phyloP scores from a whole-genome alignment of 35 echinoderm and acorn worm genomes.

The Lytechinus variegatus region DNA sequence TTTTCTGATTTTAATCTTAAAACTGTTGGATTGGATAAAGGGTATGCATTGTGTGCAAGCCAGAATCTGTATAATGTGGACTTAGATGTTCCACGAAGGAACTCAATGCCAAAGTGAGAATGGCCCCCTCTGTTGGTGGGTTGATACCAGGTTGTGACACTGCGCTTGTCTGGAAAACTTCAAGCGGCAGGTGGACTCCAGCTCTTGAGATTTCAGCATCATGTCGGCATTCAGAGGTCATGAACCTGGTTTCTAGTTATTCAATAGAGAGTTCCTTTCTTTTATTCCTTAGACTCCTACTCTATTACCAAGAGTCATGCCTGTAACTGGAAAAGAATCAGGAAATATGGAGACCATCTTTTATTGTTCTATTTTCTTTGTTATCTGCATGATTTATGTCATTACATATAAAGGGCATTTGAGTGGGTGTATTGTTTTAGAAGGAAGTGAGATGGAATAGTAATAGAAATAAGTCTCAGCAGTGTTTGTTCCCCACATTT shows the following conservation, averaged over 20 bases:
- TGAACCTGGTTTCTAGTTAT: conserved; percentile 12
- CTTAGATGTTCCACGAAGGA: background rate
- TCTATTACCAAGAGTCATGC: background rate
- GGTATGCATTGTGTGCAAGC: too few relatives aligned
- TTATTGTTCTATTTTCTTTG: background rate
- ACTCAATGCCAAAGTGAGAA: background rate
- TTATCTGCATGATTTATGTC: background rate
- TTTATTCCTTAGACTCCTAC: background rate
- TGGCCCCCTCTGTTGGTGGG: background rate
- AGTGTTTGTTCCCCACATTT: too few relatives aligned
- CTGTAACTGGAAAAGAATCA: background rate
- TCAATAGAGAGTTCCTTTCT: background rate
- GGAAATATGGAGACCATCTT: background rate
- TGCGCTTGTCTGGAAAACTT: background rate
- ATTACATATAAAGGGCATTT: background rate
- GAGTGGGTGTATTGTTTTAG: background rate
- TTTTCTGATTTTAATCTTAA: too few relatives aligned
- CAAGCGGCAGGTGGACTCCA: conserved; percentile 37
- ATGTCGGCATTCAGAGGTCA: conserved; percentile 20
- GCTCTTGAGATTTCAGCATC: background rate
- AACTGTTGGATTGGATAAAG: too few relatives aligned
- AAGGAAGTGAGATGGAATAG: too few relatives aligned
- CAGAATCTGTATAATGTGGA: too few relatives aligned
- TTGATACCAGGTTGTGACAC: background rate
- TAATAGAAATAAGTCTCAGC: too few relatives aligned